phyloP scores from a whole-genome alignment of 92 coral and sea anemone species.

The Porites lobata region DNA sequence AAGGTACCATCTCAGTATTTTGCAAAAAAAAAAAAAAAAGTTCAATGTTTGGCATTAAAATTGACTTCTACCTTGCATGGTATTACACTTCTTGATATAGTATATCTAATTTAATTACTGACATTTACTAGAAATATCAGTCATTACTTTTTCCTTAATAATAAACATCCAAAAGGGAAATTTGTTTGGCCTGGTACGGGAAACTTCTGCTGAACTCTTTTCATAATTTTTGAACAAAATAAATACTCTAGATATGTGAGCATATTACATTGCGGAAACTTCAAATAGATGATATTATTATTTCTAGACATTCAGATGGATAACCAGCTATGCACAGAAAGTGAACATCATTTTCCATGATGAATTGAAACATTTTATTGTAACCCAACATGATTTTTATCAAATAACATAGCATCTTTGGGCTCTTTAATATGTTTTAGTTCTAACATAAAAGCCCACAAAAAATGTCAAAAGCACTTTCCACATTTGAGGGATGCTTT shows the following conservation, averaged over 20 bases:
- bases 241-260: conserved; percentile 41
- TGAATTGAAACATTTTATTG: background rate
- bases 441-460: background rate
- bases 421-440: background rate
- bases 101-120: conserved; percentile 9
- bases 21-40: too few relatives aligned
- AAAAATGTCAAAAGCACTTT: background rate
- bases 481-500: background rate
- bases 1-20: too few relatives aligned
- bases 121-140: background rate
- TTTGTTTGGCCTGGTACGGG: conserved; percentile 6
- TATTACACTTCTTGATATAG: background rate
- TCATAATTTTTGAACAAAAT: conserved; percentile 26
- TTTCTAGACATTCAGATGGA: background rate
- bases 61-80: background rate
- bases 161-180: conserved; percentile 12
- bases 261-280: background rate
- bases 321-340: background rate
- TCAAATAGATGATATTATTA: too few relatives aligned
- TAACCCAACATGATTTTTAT: background rate
- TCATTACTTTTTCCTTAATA: conserved; percentile 1
- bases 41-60: background rate
- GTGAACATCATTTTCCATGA: background rate
- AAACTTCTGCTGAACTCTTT: conserved; percentile 20
- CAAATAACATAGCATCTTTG: background rate